Conservation (phyloP, 2,113 vertebrate genomes). For the Cynoglossus semilaevis region DNA sequence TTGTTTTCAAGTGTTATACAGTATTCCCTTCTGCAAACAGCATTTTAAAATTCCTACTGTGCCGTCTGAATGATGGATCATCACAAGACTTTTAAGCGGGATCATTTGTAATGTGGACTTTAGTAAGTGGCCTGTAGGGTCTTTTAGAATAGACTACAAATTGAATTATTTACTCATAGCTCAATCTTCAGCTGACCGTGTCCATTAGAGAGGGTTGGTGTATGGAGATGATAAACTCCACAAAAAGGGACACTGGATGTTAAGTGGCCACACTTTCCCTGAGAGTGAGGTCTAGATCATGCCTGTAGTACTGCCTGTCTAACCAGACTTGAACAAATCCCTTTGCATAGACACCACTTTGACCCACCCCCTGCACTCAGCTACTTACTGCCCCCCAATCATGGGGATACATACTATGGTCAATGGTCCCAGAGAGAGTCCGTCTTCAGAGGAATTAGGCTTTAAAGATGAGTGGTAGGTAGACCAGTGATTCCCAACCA, state of each 20-base stretch:
- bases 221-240: slow-evolving; percentile 19
- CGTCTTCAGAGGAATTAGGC: slow-evolving; percentile 4
- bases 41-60: slow-evolving; percentile 5
- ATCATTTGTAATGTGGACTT: slow-evolving; percentile 33
- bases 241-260: slow-evolving; percentile 18
- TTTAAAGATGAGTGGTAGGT: slow-evolving; percentile 55
- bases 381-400: not conserved
- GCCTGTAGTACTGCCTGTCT: slow-evolving; percentile 11
- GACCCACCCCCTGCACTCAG: not conserved
- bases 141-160: slow-evolving; percentile 28
- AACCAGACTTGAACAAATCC: slow-evolving; percentile 35
- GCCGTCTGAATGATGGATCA: not conserved
- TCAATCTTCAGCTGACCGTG: slow-evolving; percentile 16
- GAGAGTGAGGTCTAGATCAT: slow-evolving; percentile 20
- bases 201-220: slow-evolving; percentile 34
- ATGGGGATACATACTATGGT: slow-evolving; percentile 35
- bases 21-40: not conserved
- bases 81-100: not conserved
- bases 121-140: slow-evolving; percentile 30
- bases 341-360: slow-evolving; percentile 7
- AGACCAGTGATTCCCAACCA: no score
- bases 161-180: slow-evolving; percentile 46
- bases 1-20: not conserved
- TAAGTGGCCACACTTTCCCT: slow-evolving; percentile 40
- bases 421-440: slow-evolving; percentile 8